These are phyloP conservation scores for Hirtodrosophila alboralis DNA, from an alignment of 2,888 invertebrate genomes.

Conservation along the genomic window DNA sequence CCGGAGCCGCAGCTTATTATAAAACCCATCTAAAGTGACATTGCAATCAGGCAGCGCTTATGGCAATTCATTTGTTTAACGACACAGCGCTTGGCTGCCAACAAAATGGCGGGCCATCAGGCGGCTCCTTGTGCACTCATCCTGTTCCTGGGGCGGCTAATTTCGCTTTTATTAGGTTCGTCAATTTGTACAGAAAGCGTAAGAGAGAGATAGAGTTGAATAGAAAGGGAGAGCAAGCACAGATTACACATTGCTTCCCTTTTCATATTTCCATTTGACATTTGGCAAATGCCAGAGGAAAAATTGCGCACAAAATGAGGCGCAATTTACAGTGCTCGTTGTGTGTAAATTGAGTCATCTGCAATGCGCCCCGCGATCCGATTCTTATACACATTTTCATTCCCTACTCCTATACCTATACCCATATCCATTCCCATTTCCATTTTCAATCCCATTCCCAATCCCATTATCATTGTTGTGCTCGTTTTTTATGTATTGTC, in stretches of 20 bases:
- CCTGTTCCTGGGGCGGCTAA: constrained; percentile 55
- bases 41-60: constrained; percentile 81
- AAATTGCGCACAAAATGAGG: constrained; percentile 74
- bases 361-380: constrained; percentile 58
- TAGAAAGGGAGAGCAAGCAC: constrained; percentile 18
- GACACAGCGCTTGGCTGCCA: constrained; percentile 57
- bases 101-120: constrained; percentile 55
- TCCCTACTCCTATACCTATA: constrained; percentile 7
- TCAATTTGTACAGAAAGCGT: constrained; percentile 45
- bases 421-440: constrained; percentile 2
- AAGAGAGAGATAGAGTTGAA: neutral
- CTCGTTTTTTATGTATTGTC: constrained; percentile 45
- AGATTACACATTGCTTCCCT: constrained; percentile 45
- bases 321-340: constrained; percentile 79
- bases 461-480: constrained; percentile 48
- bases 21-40: constrained; percentile 76
- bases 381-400: constrained; percentile 9
- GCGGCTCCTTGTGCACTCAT: constrained; percentile 30
- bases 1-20: constrained; percentile 66
- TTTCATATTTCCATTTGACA: constrained; percentile 59
- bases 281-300: constrained; percentile 75
- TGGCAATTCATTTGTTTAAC: constrained; percentile 84
- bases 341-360: constrained; percentile 80
- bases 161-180: constrained; percentile 75
- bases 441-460: constrained; percentile 20